Conservation (phyloP, 2,888 invertebrate species). For the Frankliniella fusca region DNA sequence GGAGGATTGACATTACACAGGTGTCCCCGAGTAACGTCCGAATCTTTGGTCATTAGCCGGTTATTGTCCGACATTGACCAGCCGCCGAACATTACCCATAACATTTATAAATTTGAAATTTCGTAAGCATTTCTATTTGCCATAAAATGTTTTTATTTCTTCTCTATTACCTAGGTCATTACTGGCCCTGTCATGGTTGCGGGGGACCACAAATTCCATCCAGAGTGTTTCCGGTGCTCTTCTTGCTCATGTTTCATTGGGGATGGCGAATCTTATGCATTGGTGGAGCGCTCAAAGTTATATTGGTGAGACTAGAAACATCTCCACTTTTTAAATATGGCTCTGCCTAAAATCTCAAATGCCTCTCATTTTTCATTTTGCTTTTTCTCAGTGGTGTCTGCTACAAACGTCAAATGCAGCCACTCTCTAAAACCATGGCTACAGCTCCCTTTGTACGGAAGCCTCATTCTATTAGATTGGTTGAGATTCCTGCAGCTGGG, state of each 20-base stretch:
- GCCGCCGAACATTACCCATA: too few relatives aligned
- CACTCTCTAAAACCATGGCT: conserved; percentile 52
- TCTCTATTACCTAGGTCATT: conserved; percentile 49
- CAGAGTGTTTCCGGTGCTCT: conserved; percentile 88
- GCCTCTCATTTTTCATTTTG: conserved; percentile 7
- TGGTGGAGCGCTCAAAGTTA: conserved; percentile 82
- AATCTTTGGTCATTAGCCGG: too few relatives aligned
- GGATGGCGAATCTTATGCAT: conserved; percentile 86
- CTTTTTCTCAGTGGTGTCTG: conserved; percentile 61
- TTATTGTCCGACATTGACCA: conserved; percentile 77
- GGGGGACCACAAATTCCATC: conserved; percentile 92
- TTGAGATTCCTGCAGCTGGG: conserved; percentile 67
- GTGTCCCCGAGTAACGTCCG: too few relatives aligned
- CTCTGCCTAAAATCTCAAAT: conserved; percentile 29
- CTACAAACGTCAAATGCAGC: conserved; percentile 68
- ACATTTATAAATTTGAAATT: background rate
- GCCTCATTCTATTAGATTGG: conserved; percentile 78
- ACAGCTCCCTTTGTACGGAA: conserved; percentile 53
- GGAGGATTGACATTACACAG: too few relatives aligned
- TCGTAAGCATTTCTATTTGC: background rate
- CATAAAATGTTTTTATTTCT: background rate
- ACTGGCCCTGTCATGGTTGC: conserved; percentile 93
- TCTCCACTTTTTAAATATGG: conserved; percentile 28
- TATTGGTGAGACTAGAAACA: conserved; percentile 62
- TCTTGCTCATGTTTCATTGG: conserved; percentile 80